These are phyloP conservation scores for Chloroceryle inda DNA, from an alignment of 2,797 vertebrate genomes.

Conservation along the genomic window DNA sequence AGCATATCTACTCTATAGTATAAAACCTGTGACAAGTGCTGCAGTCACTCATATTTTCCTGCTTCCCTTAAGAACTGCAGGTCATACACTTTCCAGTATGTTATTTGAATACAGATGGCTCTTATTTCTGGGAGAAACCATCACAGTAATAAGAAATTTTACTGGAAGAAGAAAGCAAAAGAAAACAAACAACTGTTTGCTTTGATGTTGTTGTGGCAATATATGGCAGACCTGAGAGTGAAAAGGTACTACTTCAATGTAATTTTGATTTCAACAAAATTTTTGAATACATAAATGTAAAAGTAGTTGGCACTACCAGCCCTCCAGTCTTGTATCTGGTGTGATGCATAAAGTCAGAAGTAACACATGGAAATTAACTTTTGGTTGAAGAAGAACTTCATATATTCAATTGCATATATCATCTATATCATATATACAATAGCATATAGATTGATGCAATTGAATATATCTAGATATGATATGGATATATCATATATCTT, in stretches of 20 bases:
- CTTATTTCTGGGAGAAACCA: neutral
- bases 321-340: neutral
- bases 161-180: neutral
- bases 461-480: too few relatives aligned
- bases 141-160: neutral
- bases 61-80: neutral
- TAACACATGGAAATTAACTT: neutral
- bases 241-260: neutral
- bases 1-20: neutral
- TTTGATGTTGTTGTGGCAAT: neutral
- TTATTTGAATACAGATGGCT: neutral
- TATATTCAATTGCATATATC: too few relatives aligned
- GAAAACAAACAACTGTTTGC: neutral
- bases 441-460: too few relatives aligned
- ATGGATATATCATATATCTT: too few relatives aligned
- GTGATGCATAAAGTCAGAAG: neutral
- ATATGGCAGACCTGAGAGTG: neutral
- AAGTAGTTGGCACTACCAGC: neutral
- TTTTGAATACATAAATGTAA: neutral
- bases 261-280: neutral
- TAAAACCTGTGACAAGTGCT: neutral
- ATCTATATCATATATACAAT: too few relatives aligned
- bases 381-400: neutral
- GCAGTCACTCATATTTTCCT: neutral
- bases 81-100: neutral